Conservation (phyloP, 2,797 vertebrate species). For the Leucoraja ocellata region DNA sequence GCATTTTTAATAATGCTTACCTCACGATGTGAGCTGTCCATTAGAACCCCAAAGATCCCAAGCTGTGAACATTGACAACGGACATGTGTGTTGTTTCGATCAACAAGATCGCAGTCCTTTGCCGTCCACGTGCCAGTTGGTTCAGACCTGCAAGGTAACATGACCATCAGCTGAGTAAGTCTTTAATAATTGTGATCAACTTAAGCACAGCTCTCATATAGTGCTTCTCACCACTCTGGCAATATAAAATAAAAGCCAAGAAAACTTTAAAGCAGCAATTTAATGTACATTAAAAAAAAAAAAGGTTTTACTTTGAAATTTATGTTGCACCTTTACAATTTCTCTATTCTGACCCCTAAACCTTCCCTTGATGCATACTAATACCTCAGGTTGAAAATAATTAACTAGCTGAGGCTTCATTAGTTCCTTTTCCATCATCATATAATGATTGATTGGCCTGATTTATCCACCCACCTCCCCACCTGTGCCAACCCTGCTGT, state of each 20-base stretch:
- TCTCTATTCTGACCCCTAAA: neutral
- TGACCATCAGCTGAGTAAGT: neutral
- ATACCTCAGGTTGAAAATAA: neutral
- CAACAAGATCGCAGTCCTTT: conserved; percentile 86
- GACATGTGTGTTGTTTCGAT: conserved; percentile 86
- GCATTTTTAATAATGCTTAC: conserved; percentile 51
- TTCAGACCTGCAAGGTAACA: conserved; percentile 53
- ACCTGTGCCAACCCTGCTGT: neutral
- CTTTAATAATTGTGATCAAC: neutral
- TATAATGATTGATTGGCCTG: neutral
- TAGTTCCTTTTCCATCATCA: neutral
- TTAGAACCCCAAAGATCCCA: conserved; percentile 88
- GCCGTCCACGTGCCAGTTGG: conserved; percentile 83
- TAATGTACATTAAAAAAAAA: neutral
- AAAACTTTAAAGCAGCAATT: neutral
- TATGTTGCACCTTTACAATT: neutral
- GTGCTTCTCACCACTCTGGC: neutral
- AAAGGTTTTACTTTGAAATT: neutral
- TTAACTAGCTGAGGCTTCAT: neutral
- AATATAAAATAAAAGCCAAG: neutral
- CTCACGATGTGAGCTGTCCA: conserved; percentile 97
- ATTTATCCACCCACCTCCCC: neutral
- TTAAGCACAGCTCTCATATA: neutral
- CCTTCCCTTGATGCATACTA: neutral
- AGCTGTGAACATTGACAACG: conserved; percentile 90